phyloP scores from a whole-genome alignment of 2,113 vertebrate genomes.

The Saguinus midas region DNA sequence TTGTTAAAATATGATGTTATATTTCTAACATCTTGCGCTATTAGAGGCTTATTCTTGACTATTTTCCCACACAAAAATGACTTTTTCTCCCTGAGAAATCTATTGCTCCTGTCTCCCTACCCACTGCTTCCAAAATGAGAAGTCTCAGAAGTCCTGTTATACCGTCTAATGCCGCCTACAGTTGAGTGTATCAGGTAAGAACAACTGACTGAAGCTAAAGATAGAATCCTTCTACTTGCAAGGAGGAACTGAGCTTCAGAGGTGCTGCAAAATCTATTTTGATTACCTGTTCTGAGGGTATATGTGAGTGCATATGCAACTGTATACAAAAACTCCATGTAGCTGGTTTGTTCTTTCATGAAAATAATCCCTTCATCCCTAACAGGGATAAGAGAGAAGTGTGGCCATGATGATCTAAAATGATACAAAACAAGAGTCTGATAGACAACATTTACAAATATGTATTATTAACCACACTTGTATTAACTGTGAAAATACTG shows the following conservation, averaged over 20 bases:
- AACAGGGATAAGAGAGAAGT: background rate
- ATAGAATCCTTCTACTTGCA: background rate
- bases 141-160: background rate
- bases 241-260: background rate
- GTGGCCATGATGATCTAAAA: background rate
- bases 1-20: background rate
- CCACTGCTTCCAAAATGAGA: background rate
- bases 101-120: background rate
- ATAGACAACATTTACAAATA: background rate
- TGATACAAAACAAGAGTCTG: background rate
- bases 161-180: background rate
- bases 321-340: background rate
- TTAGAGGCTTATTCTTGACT: background rate
- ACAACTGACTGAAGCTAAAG: background rate
- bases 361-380: background rate
- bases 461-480: background rate
- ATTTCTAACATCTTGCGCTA: background rate
- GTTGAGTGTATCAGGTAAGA: background rate
- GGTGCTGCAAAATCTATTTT: background rate
- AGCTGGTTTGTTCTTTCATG: background rate
- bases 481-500: background rate
- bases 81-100: background rate
- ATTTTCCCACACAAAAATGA: background rate
- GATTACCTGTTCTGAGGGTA: background rate
- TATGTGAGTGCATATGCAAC: background rate